Percentiles rank a stretch among this genome's conserved stretches.
These are phyloP conservation scores for Mactromeris polynyma DNA, from an alignment of 2,888 invertebrate species.

Conservation along the genomic window DNA sequence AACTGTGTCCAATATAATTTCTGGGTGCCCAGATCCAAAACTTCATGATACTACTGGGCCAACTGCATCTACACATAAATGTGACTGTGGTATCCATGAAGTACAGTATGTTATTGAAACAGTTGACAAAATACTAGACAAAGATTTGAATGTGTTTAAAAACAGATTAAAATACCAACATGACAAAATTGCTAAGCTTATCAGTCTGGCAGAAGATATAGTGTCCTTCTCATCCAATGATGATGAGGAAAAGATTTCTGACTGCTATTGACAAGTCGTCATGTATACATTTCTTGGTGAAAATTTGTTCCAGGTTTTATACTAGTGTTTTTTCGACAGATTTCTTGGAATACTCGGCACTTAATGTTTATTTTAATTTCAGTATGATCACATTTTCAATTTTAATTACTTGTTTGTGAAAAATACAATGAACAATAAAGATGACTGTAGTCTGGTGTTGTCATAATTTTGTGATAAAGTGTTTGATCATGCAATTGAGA, in stretches of 20 bases:
- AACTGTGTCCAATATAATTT: neutral
- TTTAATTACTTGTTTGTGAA: too few relatives aligned
- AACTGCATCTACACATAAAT: neutral
- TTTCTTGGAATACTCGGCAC: too few relatives aligned
- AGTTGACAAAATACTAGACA: conserved; percentile 13
- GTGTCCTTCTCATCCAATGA: conserved; percentile 58
- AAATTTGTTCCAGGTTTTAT: neutral
- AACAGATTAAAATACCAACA: neutral
- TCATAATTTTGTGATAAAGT: too few relatives aligned
- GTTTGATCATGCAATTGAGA: too few relatives aligned
- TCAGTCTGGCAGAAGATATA: conserved; percentile 70
- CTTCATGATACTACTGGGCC: neutral
- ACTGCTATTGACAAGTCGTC: conserved; percentile 63
- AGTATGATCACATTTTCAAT: too few relatives aligned
- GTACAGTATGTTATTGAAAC: neutral
- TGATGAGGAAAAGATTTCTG: conserved; percentile 65
- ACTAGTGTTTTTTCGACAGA: too few relatives aligned
- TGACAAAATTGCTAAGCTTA: conserved; percentile 64
- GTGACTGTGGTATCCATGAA: neutral
- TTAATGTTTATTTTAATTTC: too few relatives aligned
- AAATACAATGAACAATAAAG: too few relatives aligned
- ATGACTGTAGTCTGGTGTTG: too few relatives aligned
- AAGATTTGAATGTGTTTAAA: conserved; percentile 12
- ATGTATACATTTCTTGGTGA: neutral
- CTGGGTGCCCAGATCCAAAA: neutral